These are phyloP conservation scores for Hyperoodon ampullatus DNA, from an alignment of 2,113 vertebrate species.

Conservation along the genomic window DNA sequence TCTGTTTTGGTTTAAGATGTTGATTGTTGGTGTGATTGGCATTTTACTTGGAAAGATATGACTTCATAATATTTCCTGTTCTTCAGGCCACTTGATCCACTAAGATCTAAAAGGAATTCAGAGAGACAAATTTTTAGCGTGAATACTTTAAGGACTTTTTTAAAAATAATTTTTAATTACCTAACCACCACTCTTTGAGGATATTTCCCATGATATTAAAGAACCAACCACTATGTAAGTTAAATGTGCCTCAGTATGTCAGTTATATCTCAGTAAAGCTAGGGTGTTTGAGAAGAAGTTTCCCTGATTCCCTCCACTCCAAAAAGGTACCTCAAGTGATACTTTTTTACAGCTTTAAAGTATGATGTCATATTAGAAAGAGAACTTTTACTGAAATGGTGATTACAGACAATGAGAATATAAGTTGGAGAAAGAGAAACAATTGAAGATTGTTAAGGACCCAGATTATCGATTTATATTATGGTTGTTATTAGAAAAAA, in stretches of 20 bases:
- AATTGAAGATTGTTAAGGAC: background rate
- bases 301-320: background rate
- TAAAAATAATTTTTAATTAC: background rate
- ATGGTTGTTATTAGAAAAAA: background rate
- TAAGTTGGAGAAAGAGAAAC: background rate
- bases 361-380: background rate
- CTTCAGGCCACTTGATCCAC: background rate
- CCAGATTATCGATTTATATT: background rate
- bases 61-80: constrained; percentile 23
- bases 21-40: background rate
- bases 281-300: background rate
- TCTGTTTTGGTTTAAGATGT: background rate
- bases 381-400: background rate
- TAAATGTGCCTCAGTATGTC: background rate
- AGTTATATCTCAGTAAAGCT: background rate
- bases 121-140: constrained; percentile 7
- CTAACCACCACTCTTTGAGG: background rate
- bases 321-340: background rate
- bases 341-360: constrained; percentile 19
- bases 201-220: constrained; percentile 17
- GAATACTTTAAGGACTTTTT: background rate
- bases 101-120: constrained; percentile 31
- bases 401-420: background rate
- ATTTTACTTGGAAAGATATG: constrained; percentile 6
- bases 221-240: background rate